Evolutionary conservation across 2,797 vertebrate species (phyloP).

Genomic region (Gymnoscopelus microlampas): DNA sequence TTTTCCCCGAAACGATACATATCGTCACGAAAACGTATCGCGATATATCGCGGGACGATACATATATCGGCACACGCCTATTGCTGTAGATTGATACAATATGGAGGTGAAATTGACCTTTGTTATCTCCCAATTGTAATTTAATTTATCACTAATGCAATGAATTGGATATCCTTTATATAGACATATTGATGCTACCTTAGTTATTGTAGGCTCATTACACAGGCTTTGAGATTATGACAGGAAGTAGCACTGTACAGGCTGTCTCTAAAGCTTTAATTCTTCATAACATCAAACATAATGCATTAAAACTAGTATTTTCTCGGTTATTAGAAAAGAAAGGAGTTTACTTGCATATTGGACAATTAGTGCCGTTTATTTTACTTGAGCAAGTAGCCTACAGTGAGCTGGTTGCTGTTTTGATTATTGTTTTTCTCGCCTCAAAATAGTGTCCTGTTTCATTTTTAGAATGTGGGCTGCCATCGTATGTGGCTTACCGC

Average conservation of each 20-base stretch:
- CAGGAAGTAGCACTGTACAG: not conserved
- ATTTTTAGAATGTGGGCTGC: constrained; percentile 37
- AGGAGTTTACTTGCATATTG: not conserved
- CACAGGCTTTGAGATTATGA: not conserved
- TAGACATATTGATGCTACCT: not conserved
- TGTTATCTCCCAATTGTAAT: too few relatives aligned
- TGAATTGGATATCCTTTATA: not conserved
- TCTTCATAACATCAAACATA: not conserved
- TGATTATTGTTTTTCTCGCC: constrained; percentile 21
- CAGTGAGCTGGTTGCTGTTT: constrained; percentile 19
- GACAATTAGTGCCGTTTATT: not conserved
- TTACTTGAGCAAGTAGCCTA: constrained; percentile 6
- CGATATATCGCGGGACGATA: too few relatives aligned
- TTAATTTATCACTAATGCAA: too few relatives aligned
- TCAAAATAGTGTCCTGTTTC: constrained; percentile 36
- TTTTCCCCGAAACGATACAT: too few relatives aligned
- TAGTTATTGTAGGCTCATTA: constrained; percentile 2
- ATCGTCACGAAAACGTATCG: too few relatives aligned
- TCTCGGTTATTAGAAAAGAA: not conserved
- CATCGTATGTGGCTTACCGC: constrained; percentile 23
- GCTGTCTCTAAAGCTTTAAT: not conserved
- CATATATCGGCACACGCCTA: too few relatives aligned
- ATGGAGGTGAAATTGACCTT: too few relatives aligned
- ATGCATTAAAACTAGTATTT: not conserved
- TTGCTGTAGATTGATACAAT: too few relatives aligned